A percentile compares a stretch with the other conserved stretches of the same genome.
Evolutionary conservation across 2,888 invertebrate genomes (phyloP).

Genomic region (Andrena flavipes): DNA sequence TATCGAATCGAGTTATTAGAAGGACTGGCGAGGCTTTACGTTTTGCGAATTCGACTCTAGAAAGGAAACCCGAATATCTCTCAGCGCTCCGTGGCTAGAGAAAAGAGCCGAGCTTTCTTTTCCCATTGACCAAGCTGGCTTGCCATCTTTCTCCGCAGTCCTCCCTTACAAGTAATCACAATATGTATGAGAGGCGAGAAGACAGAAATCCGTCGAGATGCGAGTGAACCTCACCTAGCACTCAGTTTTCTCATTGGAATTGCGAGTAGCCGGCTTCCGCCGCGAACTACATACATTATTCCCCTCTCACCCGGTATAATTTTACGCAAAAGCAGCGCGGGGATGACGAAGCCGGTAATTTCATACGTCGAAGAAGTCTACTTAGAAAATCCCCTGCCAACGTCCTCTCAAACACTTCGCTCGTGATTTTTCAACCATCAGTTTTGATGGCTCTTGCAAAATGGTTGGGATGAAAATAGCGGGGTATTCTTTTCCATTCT

Average conservation of each 20-base stretch:
- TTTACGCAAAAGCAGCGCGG: conserved; percentile 70
- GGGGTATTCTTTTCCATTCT: background rate
- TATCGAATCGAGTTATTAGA: no score
- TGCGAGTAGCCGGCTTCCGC: conserved; percentile 79
- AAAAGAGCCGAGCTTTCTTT: conserved; percentile 44
- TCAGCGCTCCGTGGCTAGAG: background rate
- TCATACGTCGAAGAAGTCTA: background rate
- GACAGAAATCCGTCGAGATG: conserved; percentile 76
- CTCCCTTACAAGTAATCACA: conserved; percentile 80
- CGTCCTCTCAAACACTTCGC: background rate
- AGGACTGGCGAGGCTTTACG: no score
- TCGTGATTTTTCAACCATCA: background rate
- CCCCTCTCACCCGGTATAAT: conserved; percentile 69
- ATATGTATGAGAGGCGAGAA: conserved; percentile 82
- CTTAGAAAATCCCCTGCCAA: background rate
- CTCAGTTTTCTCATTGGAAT: conserved; percentile 82
- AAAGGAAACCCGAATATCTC: conserved; percentile 4
- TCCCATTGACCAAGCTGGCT: conserved; percentile 26
- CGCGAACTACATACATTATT: conserved; percentile 77
- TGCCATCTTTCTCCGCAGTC: conserved; percentile 44
- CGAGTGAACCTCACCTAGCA: conserved; percentile 75
- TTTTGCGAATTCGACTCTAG: background rate
- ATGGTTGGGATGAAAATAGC: background rate
- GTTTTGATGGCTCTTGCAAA: background rate
- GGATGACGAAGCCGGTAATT: background rate